These are phyloP conservation scores for Otus sunia DNA, from an alignment of 2,113 vertebrate genomes.

Conservation along the genomic window DNA sequence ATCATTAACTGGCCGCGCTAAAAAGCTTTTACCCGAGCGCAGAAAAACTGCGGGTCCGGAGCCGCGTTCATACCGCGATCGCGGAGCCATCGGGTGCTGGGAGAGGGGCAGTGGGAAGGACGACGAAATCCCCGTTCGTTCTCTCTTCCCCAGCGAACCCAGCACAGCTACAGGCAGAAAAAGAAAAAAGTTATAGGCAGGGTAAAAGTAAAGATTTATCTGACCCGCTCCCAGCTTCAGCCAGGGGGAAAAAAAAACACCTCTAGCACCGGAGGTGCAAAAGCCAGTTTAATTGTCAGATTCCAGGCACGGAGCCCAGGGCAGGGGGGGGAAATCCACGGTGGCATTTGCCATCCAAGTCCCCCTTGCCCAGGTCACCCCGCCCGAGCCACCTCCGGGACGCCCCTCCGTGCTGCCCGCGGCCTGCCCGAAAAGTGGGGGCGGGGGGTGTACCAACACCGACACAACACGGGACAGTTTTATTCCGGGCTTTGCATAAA, in stretches of 20 bases:
- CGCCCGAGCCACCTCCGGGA: background rate
- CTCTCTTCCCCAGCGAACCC: background rate
- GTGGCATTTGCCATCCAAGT: background rate
- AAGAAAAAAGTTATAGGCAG: background rate
- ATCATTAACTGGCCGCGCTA: background rate
- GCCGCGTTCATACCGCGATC: accelerated
- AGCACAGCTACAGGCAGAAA: background rate
- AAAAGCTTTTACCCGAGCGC: background rate
- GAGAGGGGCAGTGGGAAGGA: background rate
- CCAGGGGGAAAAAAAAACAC: accelerated
- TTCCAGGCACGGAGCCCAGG: conserved; percentile 38
- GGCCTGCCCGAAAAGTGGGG: background rate
- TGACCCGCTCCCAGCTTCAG: background rate
- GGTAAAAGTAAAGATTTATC: background rate
- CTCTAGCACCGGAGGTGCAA: background rate
- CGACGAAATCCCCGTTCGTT: background rate
- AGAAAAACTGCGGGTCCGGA: background rate
- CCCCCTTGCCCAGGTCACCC: background rate
- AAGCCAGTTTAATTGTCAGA: background rate
- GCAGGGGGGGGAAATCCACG: background rate
- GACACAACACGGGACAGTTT: accelerated
- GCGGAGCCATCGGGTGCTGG: background rate
- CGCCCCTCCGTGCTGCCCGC: no score
- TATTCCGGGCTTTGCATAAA: background rate
- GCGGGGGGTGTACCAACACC: background rate